Evolutionary conservation across 2,888 invertebrate species (phyloP).

Genomic region (Drosophila anceps): DNA sequence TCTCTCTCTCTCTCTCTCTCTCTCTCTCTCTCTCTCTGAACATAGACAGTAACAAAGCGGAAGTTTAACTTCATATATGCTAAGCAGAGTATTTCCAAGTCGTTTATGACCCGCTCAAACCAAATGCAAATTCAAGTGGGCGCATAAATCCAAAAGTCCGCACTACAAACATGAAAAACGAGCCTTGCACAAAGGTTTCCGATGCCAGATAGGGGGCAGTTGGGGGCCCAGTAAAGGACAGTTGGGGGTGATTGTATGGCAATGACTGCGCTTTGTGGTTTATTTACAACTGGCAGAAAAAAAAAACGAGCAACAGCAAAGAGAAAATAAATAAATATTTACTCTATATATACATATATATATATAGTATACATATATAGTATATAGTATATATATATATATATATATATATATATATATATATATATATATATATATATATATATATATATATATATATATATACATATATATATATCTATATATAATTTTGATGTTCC

Average conservation of each 20-base stretch:
- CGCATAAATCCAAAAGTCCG: conserved; percentile 77
- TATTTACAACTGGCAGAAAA: conserved; percentile 54
- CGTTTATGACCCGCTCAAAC: conserved; percentile 16
- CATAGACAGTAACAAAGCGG: no score
- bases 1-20: neutral
- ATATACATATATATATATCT: conserved; percentile 14
- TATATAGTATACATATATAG: no score
- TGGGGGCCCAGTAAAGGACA: neutral
- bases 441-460: neutral
- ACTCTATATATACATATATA: conserved; percentile 35
- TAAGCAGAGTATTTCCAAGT: neutral
- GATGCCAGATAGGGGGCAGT: conserved; percentile 3
- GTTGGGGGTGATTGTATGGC: conserved; percentile 3
- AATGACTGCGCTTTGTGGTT: conserved; percentile 74
- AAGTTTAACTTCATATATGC: no score
- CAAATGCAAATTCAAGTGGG: conserved; percentile 78
- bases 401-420: no score
- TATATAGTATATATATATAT: conserved; percentile 43
- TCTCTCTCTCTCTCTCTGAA: no score
- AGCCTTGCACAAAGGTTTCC: conserved; percentile 12
- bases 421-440: conserved; percentile 10
- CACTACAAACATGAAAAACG: conserved; percentile 51
- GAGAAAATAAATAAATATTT: conserved; percentile 22
- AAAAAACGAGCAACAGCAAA: conserved; percentile 11
- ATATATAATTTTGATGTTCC: conserved; percentile 70